These are phyloP conservation scores for Crematogaster levior DNA, from an alignment of 2,888 invertebrate species.

Conservation along the genomic window DNA sequence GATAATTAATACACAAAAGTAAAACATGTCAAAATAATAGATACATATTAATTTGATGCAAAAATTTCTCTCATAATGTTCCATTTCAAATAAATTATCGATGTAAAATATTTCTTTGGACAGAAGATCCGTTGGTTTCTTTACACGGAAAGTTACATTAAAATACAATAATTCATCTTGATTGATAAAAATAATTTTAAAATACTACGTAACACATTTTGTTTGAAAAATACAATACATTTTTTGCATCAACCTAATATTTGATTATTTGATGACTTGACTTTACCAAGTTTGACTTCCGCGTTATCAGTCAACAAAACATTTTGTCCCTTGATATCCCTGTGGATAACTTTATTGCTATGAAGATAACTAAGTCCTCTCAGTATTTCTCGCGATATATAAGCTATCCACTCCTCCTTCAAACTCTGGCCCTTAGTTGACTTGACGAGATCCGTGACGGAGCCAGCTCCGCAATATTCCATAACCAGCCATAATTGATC, in stretches of 20 bases:
- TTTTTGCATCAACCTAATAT: not conserved
- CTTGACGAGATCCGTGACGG: conserved; percentile 99
- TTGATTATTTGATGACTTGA: not conserved
- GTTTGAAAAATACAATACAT: not conserved
- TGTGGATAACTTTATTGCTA: conserved; percentile 99
- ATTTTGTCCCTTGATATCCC: conserved; percentile 99
- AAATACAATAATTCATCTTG: not conserved
- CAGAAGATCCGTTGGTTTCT: not conserved
- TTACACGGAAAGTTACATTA: not conserved
- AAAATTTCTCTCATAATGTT: not conserved
- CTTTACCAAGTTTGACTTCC: conserved; percentile 98
- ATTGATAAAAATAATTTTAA: not conserved
- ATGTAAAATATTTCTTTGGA: not conserved
- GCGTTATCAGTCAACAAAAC: conserved; percentile 99
- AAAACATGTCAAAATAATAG: not conserved
- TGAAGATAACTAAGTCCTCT: conserved; percentile 99
- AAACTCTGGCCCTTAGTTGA: conserved; percentile 99
- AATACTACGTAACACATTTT: not conserved
- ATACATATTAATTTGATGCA: not conserved
- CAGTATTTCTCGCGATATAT: conserved; percentile 98
- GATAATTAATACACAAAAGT: not conserved
- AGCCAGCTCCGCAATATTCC: conserved; percentile 99
- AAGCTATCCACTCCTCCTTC: conserved; percentile 99
- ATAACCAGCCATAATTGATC: conserved; percentile 99
- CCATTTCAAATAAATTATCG: not conserved